phyloP scores from a whole-genome alignment of 2,113 vertebrate genomes.

The Pteruthius melanotis region DNA sequence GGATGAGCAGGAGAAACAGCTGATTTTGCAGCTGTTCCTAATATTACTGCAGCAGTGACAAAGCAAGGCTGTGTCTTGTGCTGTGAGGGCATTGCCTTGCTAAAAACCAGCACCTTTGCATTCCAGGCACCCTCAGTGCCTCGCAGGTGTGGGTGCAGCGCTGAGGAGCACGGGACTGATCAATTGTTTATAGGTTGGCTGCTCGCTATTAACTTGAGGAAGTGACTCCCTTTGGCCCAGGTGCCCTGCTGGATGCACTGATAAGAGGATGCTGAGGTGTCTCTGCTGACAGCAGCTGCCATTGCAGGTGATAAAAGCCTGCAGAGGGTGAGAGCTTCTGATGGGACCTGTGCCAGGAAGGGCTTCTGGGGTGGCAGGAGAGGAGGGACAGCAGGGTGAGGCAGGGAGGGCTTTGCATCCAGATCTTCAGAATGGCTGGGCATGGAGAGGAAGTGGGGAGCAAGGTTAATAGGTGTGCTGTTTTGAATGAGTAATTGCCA shows the following conservation, averaged over 20 bases:
- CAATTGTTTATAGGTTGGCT: not conserved
- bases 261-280: not conserved
- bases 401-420: not conserved
- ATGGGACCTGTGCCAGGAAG: not conserved
- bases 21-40: not conserved
- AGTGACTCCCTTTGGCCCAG: not conserved
- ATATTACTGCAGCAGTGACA: not conserved
- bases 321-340: not conserved
- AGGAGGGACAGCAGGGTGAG: not conserved
- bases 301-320: not conserved
- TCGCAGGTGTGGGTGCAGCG: rapidly evolving
- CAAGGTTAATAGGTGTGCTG: not conserved
- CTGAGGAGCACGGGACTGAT: rapidly evolving
- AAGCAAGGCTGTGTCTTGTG: not conserved
- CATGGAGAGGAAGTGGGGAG: not conserved
- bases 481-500: not conserved
- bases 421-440: not conserved
- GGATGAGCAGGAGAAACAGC: not conserved
- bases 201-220: not conserved
- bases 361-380: not conserved
- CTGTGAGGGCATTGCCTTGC: not conserved
- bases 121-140: not conserved
- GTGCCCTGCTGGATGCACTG: not conserved
- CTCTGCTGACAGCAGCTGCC: not conserved
- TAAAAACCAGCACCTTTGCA: not conserved